Percentiles rank a stretch among this genome's conserved stretches.
phyloP scores from a whole-genome alignment of 2,888 invertebrate genomes.

The Philhelius pedissequus region DNA sequence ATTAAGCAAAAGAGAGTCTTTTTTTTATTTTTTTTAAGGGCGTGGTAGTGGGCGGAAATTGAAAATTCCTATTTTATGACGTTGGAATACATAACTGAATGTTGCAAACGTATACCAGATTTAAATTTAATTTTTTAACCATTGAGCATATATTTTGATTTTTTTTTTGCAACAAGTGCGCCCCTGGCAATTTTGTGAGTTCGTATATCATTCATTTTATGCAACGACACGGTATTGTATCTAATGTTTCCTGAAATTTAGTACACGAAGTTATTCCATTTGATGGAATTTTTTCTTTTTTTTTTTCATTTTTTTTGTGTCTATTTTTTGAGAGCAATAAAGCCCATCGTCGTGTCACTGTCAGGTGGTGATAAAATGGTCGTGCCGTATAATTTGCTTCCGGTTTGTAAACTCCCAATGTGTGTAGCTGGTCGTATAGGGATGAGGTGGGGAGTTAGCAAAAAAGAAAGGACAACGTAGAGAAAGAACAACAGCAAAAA shows the following conservation, averaged over 20 bases:
- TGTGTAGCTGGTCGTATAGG: not conserved
- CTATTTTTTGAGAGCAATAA: not conserved
- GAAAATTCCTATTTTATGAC: no score
- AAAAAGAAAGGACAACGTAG: not conserved
- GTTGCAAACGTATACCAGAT: not conserved
- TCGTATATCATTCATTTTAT: conserved; percentile 40
- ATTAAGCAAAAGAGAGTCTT: no score
- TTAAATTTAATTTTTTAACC: not conserved
- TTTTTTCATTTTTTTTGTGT: no score
- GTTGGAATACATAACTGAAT: no score
- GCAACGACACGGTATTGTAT: conserved; percentile 24
- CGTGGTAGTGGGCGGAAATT: no score
- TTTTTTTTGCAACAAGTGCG: not conserved
- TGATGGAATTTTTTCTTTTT: conserved; percentile 40
- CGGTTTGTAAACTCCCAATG: not conserved
- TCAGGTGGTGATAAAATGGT: conserved; percentile 30
- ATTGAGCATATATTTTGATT: no score
- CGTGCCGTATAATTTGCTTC: not conserved
- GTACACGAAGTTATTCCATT: conserved; percentile 49
- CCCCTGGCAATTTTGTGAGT: not conserved
- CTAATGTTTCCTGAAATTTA: conserved; percentile 62
- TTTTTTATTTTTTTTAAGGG: no score
- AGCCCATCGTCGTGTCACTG: conserved; percentile 14
- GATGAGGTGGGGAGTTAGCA: not conserved
- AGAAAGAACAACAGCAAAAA: not conserved